phyloP scores from a whole-genome alignment of 2,797 vertebrate species.

The Chelonia mydas region DNA sequence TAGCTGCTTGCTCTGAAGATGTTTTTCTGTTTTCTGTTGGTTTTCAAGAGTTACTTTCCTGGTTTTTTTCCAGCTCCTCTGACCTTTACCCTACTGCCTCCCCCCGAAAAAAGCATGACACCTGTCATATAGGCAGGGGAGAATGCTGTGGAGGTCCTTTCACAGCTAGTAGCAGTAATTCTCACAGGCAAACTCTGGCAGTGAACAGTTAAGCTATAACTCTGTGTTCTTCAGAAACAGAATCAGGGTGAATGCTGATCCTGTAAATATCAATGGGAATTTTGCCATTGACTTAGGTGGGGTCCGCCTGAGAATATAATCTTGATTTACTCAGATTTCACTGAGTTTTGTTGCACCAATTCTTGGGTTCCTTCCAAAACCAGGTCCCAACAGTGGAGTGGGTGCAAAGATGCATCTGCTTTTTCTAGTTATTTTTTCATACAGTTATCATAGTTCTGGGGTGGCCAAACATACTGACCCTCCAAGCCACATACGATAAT shows the following conservation, averaged over 20 bases:
- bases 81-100: neutral
- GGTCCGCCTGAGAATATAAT: neutral
- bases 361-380: neutral
- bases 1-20: neutral
- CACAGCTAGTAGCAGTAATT: neutral
- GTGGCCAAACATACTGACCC: too few relatives aligned
- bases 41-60: neutral
- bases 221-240: neutral
- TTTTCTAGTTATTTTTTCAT: neutral
- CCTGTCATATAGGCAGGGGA: neutral
- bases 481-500: too few relatives aligned
- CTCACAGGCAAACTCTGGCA: neutral
- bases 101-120: accelerated
- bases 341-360: neutral
- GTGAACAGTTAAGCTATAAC: neutral
- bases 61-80: neutral
- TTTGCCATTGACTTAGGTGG: accelerated
- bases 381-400: neutral
- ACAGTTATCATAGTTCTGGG: neutral
- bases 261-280: neutral
- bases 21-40: neutral
- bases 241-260: neutral
- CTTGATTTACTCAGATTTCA: neutral
- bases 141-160: accelerated
- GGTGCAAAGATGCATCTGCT: neutral